Evolutionary conservation across 2,797 vertebrate genomes (phyloP), one percentile per base, ranked within the genome.

Genomic region (Argya squamiceps): DNA sequence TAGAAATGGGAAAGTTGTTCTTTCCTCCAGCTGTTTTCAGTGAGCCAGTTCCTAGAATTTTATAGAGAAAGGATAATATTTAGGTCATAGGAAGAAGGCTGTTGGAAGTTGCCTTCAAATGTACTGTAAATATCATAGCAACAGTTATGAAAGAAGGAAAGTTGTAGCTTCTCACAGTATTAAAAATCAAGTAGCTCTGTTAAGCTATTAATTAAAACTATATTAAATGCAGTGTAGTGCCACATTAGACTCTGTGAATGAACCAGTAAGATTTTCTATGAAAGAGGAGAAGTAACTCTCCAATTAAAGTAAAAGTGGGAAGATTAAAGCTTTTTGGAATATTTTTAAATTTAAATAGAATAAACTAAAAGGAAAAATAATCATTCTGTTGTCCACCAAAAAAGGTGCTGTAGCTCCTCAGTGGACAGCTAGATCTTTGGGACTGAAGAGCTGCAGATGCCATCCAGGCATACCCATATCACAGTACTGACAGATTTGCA

Each of bases 11-110:
- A 76, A 88, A 63, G 65, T 37, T 73, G 58, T 92, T 95, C 37
- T 95, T 92, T 91, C 94, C 64, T 96, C 76, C 56, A 95, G 96
- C 96, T 96, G 78, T 98, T 97, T 96, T 96, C 92, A 67, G 85
- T 96, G 91, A 96, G 56, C 65, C 75, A 89, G 84, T 96, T 97
- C 85, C 84, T 96, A 85, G 86, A 75, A 78, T 95, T 95, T 97
- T 96, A 70, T 93, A 92, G 70, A 88, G 92, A 95, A 96, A 97
- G 84, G 88, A 96, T 97, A 97, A 95, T 97, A 97, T 97, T 94
- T 97, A 97, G 97, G 97, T 97, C 96, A 96, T 74, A 83, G 59
- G 79, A 96, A 96, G 86, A 93, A 92, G 79, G 75, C 92, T 95
- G 53, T 92, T 71, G 79, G 73, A 95, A 92, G 32, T 87, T 97